These are phyloP conservation scores for Diadumene lineata DNA, from an alignment of 92 coral and sea anemone species.

Conservation along the genomic window DNA sequence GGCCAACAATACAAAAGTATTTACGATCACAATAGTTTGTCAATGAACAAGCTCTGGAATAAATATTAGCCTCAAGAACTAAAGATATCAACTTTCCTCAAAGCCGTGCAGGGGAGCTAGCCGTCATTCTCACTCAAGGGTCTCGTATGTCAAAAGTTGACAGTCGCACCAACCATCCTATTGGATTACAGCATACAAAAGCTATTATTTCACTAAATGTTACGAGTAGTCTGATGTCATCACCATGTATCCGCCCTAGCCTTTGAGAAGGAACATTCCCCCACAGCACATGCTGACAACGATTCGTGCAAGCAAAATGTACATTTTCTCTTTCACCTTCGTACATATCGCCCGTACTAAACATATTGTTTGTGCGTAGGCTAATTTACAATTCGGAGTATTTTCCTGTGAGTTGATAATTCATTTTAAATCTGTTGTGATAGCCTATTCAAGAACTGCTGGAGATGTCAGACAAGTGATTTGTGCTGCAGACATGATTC, in stretches of 20 bases:
- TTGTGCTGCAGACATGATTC: conserved; percentile 1
- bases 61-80: conserved; percentile 30
- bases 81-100: conserved; percentile 40
- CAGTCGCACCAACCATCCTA: conserved; percentile 21
- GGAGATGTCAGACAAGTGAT: conserved; percentile 28
- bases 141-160: conserved; percentile 23
- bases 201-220: conserved; percentile 33
- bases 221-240: conserved; percentile 32
- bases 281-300: not conserved
- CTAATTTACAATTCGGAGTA: not conserved
- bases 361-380: not conserved
- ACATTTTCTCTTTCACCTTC: too few species aligned
- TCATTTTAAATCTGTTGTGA: conserved; percentile 13
- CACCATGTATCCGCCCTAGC: conserved; percentile 30
- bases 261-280: conserved; percentile 14
- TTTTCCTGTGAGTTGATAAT: not conserved
- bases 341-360: too few species aligned
- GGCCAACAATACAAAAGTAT: not conserved
- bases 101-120: conserved; percentile 54
- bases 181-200: conserved; percentile 25
- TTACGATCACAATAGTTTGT: conserved; percentile 17
- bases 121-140: conserved; percentile 19
- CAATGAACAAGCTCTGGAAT: conserved; percentile 33
- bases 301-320: not conserved
- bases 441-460: conserved; percentile 14